A percentile compares a stretch with the other conserved stretches of the same genome.
Evolutionary conservation across 2,113 vertebrate species (phyloP).

Genomic region (Erinaceus europaeus): DNA sequence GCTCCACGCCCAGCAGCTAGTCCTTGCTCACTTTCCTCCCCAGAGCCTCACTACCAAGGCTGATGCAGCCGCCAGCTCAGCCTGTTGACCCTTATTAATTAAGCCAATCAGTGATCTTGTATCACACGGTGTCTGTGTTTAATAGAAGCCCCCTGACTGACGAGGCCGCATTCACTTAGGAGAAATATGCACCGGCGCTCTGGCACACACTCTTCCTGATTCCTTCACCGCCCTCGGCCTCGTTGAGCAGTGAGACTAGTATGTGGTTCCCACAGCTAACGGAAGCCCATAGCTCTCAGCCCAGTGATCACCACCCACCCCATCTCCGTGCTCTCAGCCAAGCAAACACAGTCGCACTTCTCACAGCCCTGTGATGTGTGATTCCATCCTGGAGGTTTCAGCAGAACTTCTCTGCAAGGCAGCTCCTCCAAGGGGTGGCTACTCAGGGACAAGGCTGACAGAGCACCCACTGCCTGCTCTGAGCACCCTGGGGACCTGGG

Average conservation of each 20-base stretch:
- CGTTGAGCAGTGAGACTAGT: conserved; percentile 61
- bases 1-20: conserved; percentile 17
- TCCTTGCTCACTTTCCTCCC: conserved; percentile 20
- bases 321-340: conserved; percentile 38
- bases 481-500: neutral
- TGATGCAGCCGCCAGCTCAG: conserved; percentile 60
- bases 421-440: no score
- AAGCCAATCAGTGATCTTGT: conserved; percentile 70
- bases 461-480: no score
- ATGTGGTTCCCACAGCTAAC: conserved; percentile 59
- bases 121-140: conserved; percentile 64
- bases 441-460: no score
- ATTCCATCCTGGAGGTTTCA: conserved; percentile 47
- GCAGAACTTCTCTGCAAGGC: conserved; percentile 50
- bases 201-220: conserved; percentile 59
- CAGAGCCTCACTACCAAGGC: conserved; percentile 55
- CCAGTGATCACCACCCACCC: conserved; percentile 55
- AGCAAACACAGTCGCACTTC: conserved; percentile 26
- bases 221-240: conserved; percentile 53
- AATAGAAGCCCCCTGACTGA: conserved; percentile 70
- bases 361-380: conserved; percentile 17
- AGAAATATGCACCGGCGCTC: conserved; percentile 63
- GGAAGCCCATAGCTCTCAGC: conserved; percentile 55
- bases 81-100: conserved; percentile 74
- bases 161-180: conserved; percentile 66